These are phyloP conservation scores for Amiota mariae DNA, from an alignment of 2,888 invertebrate genomes.

Conservation along the genomic window DNA sequence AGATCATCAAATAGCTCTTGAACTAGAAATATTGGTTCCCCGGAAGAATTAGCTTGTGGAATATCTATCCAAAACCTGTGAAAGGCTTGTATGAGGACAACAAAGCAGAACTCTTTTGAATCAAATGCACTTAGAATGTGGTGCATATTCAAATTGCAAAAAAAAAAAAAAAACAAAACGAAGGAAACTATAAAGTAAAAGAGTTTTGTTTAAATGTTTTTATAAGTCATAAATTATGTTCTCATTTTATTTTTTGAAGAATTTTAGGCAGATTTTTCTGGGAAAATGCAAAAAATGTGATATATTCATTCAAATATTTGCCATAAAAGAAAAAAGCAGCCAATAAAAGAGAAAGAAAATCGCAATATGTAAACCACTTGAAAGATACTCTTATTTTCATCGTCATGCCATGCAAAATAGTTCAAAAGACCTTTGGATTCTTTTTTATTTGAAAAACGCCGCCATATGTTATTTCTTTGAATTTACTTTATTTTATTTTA, in stretches of 20 bases:
- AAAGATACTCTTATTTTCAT: constrained; percentile 4
- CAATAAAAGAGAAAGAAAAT: background rate
- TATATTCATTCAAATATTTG: constrained; percentile 1
- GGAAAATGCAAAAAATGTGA: no score
- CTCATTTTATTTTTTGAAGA: no score
- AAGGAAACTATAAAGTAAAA: background rate
- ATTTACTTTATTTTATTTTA: background rate
- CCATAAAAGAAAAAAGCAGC: constrained; percentile 1
- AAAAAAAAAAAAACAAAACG: no score
- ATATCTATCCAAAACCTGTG: no score
- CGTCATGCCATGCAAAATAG: constrained; percentile 20
- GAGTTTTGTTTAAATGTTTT: background rate
- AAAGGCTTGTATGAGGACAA: no score
- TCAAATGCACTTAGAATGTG: no score
- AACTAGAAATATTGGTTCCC: no score
- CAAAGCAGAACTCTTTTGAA: no score
- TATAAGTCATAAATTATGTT: no score
- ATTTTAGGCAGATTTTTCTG: no score
- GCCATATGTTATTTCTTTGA: constrained; percentile 19
- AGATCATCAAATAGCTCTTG: no score
- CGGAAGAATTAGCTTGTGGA: no score
- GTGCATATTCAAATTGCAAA: background rate
- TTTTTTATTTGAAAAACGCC: constrained; percentile 12
- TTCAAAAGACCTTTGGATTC: background rate
- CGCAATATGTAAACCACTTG: background rate